Base-by-base conservation (phyloP, 2,113 vertebrate species). In the Platysteira castanea region DNA sequence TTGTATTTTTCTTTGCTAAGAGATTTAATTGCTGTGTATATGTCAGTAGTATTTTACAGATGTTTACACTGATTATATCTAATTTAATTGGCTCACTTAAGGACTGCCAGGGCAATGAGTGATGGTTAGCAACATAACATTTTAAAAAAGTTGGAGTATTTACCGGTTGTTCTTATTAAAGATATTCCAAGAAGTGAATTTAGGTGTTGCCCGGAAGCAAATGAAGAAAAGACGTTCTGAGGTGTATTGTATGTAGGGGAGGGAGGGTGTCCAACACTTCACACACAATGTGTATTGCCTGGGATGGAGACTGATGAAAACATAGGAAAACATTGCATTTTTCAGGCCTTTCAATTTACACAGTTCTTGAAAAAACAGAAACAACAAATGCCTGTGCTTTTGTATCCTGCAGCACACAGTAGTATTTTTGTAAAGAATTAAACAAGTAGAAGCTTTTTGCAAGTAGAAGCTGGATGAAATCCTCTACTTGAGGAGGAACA, bases 11-110 rank as follows among this genome's bases (percentile, higher is more conserved):
- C 33, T 95, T 94, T 73, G 31, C 39, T n/a, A 42, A 78, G 59
- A 96, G 26, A 84, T 85, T 95, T 90, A 96, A 92, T 97, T 97
- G 67, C 60, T 84, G 47, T 41, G 19, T 80, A 70, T 90, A 24
- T 70, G 59, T 84, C 85, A 96, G n/a, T 70, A 92, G 78, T 82
- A 90, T 89, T 96, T 96, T 97, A 61, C 42, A 78, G 82, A 78
- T 47, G 19, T 80, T 95, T 97, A 75, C 46, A 92, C 50, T 87
- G 49, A 87, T 78, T 93, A 20, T 87, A 57, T 78, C 17, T 78
- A 84, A 96, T 86, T 95, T 92, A 95, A 90, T 92, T 93, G 49
- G 42, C 37, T 64, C 50, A 71, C 81, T 93, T 96, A 79, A 84
- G 44, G 53, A 30, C 50, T 83, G 7, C 21, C 46, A 60, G 35